Base-by-base conservation (phyloP, 2,113 vertebrate species). In the Silurus glanis region DNA sequence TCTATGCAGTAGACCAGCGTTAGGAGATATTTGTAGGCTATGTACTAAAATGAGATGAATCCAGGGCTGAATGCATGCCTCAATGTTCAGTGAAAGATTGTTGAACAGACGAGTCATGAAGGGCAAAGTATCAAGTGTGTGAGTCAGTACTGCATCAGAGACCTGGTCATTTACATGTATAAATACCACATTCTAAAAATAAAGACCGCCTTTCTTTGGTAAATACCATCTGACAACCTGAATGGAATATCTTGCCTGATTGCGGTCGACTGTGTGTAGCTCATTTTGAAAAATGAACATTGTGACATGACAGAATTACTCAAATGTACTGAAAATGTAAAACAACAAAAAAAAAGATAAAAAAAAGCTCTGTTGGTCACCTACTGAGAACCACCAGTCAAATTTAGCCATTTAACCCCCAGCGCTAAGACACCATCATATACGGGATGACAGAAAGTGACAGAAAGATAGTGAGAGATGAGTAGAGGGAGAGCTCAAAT, bases 111-210 rank as follows among this genome's bases (percentile, higher is more conserved):
- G 10, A 37, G 37, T 37, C n/a, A 71, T 25, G 56, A 37, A 76
- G 62, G 53, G 25, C 53, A 58, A 69, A 78, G 2, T 37, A 19
- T 87, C 49, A 58, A 49, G 17, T 28, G 25, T 19, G 62, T 61
- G 75, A 78, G 86, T 45, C 69, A 75, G 37, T 8, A 58, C 55
- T 74, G 67, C 55, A 74, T n/a, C 66, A 37, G 67, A 72, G 28
- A 86, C 23, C 64, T 19, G 66, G 79, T 62, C 17, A 86, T 86
- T 74, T 83, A 28, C 61, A 87, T 83, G 59, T 61, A 69, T 49
- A 83, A 67, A 83, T 79, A 58, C 23, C 72, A 71, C 23, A 71
- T 51, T 66, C 55, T 49, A 53, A 76, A 79, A 80, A 78, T 47
- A 83, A 67, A 83, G 25, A 21, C 6, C 53, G 45, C 49, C 28